These are phyloP conservation scores for Drepanosiphum platanoidis DNA, from an alignment of 2,888 invertebrate genomes.

Conservation along the genomic window DNA sequence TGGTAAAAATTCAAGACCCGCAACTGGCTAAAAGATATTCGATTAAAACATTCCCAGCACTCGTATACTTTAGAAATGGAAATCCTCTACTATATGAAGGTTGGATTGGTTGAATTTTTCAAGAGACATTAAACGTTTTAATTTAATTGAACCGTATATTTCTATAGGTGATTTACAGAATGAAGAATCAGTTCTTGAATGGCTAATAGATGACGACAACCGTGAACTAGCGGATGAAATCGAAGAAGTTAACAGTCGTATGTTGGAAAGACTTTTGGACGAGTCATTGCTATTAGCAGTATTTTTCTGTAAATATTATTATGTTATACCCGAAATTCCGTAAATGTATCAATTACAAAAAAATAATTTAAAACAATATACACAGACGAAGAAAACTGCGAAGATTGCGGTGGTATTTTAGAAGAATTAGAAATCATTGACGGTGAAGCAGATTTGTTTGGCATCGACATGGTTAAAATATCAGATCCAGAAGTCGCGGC, in stretches of 20 bases:
- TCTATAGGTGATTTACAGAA: conserved; percentile 85
- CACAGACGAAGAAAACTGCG: conserved; percentile 87
- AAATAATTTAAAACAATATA: conserved; percentile 54
- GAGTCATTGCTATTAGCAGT: conserved; percentile 90
- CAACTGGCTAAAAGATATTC: conserved; percentile 91
- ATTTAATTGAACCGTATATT: conserved; percentile 58
- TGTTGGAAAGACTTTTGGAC: conserved; percentile 84
- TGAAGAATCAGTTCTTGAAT: conserved; percentile 89
- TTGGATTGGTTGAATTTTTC: conserved; percentile 63
- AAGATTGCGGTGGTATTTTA: conserved; percentile 89
- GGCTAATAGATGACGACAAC: conserved; percentile 93
- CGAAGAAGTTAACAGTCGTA: conserved; percentile 89
- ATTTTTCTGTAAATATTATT: conserved; percentile 81
- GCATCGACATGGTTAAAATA: conserved; percentile 94
- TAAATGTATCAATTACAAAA: not conserved
- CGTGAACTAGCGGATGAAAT: conserved; percentile 93
- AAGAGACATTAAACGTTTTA: not conserved
- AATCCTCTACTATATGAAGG: conserved; percentile 74
- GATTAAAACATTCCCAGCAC: conserved; percentile 92
- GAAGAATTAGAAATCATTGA: conserved; percentile 93
- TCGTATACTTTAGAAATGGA: conserved; percentile 87
- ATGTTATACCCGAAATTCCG: not conserved
- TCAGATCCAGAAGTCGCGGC: conserved; percentile 83
- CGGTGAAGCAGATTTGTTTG: conserved; percentile 90
- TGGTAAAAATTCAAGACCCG: conserved; percentile 92